Evolutionary conservation across 2,888 invertebrate species (phyloP).

Genomic region (Caenorhabditis macrosperma): DNA sequence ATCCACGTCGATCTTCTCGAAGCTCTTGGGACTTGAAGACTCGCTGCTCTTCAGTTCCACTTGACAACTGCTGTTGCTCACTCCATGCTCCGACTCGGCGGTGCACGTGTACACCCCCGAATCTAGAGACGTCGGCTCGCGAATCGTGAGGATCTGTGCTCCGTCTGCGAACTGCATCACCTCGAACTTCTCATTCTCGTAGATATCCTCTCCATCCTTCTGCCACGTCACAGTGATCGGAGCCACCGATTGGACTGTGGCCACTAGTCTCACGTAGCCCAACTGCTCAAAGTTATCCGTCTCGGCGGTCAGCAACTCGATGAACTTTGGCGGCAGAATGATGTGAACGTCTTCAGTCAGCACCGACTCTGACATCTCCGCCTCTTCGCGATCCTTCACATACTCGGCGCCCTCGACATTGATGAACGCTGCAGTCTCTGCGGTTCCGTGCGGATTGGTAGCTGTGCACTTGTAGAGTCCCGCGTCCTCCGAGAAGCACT

Average conservation of each 20-base stretch:
- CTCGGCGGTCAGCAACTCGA: conserved; percentile 66
- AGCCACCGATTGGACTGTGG: conserved; percentile 62
- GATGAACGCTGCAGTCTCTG: conserved; percentile 71
- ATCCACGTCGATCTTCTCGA: conserved; percentile 34
- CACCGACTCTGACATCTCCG: conserved; percentile 65
- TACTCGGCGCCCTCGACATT: conserved; percentile 64
- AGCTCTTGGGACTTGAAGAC: conserved; percentile 41
- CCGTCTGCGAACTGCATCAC: conserved; percentile 69
- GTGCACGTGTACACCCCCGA: conserved; percentile 71
- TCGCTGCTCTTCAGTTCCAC: conserved; percentile 45
- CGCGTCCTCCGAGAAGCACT: conserved; percentile 65
- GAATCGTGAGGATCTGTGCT: conserved; percentile 69
- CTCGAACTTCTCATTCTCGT: conserved; percentile 66
- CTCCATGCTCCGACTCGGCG: conserved; percentile 70
- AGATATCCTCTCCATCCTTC: conserved; percentile 62
- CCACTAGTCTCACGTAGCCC: conserved; percentile 67
- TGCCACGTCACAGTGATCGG: conserved; percentile 68
- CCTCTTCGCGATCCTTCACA: conserved; percentile 67
- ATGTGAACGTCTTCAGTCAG: conserved; percentile 55
- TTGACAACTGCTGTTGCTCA: conserved; percentile 66
- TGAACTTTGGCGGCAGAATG: conserved; percentile 70
- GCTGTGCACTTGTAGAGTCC: conserved; percentile 73
- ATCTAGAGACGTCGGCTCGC: conserved; percentile 53
- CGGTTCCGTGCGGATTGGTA: conserved; percentile 69
- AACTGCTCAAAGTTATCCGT: conserved; percentile 63